Evolutionary conservation across 2,888 invertebrate species (phyloP), one percentile per base, ranked within the genome.

Genomic region (Andricus curvator): DNA sequence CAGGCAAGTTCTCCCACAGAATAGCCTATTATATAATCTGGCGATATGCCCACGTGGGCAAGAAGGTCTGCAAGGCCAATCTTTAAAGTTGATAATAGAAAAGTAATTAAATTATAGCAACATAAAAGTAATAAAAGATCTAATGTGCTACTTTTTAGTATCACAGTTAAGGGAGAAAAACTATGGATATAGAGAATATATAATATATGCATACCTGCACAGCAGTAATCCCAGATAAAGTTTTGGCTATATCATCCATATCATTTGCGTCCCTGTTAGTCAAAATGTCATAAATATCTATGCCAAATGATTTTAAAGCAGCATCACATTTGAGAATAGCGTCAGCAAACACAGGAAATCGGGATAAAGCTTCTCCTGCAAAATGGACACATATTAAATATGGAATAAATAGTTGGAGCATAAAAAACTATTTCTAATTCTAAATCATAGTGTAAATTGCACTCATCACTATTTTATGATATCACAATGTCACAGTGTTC

Each of bases 1-100:
- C 98, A 98, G 0, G 97, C 97, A 17, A 98, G 93, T 92, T 98
- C 98, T 37, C 98, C 98, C 0, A 97, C 97, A 29, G 98, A 98
- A 93, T 98, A 98, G 2, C 98, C 97, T 80, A 96, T 94, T 81
- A 96, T 94, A n/a, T 95, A 95, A 92, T 96, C 95, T 3, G 96
- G 95, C 78, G 92, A 90, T 20, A 96, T 93, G 56, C 95, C 95
- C 37, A 94, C 87, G 15, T 92, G 90, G 78, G 87, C 90, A 56
- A 96, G 90, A 29, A 95, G 89, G 88, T 96, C 96, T 20, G 95
- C 94, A 51, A 95, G 89, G 4, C 94, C 95, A 78, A 95, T 94
- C 94, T 83, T 62, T 20, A 60, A 51, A 56, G 48, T 48, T 48
- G 15, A 48, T 0, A 25, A 77, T 33, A 29, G n/a, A 67, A 79